Conservation (phyloP, 2,113 vertebrate genomes). For the Hyperoodon ampullatus region DNA sequence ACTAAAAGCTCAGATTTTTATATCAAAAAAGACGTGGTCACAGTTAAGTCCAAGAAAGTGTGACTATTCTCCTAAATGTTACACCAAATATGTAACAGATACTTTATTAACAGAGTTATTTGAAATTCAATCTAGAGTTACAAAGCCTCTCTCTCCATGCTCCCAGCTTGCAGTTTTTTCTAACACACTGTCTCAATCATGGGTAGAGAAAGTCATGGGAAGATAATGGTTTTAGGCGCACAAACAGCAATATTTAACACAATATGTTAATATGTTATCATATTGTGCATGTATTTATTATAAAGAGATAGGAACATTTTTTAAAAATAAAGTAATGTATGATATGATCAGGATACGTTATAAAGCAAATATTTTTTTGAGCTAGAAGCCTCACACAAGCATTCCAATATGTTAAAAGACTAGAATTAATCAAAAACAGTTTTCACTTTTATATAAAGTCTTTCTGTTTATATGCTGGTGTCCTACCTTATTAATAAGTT, state of each 20-base stretch:
- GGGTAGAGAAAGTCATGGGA: neutral
- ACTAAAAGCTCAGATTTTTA: neutral
- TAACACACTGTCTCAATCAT: neutral
- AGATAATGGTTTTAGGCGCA: neutral
- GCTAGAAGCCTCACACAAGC: conserved; percentile 19
- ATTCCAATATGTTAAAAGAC: conserved; percentile 77
- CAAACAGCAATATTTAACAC: neutral
- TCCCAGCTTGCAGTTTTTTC: neutral
- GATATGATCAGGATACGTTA: conserved; percentile 43
- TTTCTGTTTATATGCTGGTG: conserved; percentile 72
- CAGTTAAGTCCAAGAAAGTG: neutral
- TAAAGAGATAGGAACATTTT: conserved; percentile 65
- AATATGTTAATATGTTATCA: conserved; percentile 44
- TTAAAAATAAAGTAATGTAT: conserved; percentile 57
- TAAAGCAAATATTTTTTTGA: conserved; percentile 76
- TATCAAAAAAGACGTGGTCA: neutral
- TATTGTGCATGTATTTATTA: conserved; percentile 40
- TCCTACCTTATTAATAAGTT: conserved; percentile 71
- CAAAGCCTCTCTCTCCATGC: neutral
- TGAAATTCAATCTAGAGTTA: neutral
- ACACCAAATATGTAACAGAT: neutral
- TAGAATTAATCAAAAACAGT: conserved; percentile 57
- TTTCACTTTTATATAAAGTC: conserved; percentile 71
- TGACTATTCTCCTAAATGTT: neutral
- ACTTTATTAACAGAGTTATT: neutral